Percentiles rank a stretch among this genome's conserved stretches.
phyloP scores from a whole-genome alignment of 2,113 vertebrate species.

The Syngnathoides biaculeatus region DNA sequence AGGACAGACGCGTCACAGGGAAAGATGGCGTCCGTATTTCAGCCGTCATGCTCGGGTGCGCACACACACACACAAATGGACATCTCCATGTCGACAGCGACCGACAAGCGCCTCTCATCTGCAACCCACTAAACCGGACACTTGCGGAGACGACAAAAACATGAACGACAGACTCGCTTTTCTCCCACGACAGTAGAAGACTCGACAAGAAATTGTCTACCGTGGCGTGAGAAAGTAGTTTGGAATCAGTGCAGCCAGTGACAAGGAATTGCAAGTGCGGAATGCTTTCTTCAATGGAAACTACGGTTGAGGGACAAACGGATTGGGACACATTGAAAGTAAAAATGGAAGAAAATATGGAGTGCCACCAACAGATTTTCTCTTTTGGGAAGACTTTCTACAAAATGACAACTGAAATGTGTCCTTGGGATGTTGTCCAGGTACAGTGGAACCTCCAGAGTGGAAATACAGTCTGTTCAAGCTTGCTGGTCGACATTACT shows the following conservation, averaged over 20 bases:
- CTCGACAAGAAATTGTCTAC: conserved; percentile 44
- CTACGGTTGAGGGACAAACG: neutral
- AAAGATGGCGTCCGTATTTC: conserved; percentile 25
- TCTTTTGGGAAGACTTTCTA: neutral
- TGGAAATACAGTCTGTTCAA: too few relatives aligned
- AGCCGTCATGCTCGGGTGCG: conserved; percentile 48
- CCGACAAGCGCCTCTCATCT: conserved; percentile 22
- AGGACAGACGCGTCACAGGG: conserved; percentile 36
- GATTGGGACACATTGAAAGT: neutral
- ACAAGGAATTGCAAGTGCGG: neutral
- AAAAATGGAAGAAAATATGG: neutral
- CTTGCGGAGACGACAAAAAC: neutral
- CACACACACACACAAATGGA: conserved; percentile 35
- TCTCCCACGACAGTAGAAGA: neutral
- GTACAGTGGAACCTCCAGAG: neutral
- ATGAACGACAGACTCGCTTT: neutral
- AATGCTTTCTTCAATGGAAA: neutral
- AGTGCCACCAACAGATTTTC: neutral
- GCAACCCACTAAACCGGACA: conserved; percentile 1
- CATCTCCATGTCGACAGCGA: conserved; percentile 22
- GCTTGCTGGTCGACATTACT: too few relatives aligned
- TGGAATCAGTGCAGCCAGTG: neutral
- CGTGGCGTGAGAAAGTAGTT: conserved; percentile 16
- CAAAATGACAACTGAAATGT: neutral
- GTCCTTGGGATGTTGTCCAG: neutral